phyloP scores from a whole-genome alignment of 2,888 invertebrate species.

The Hipparchia sbordonii region DNA sequence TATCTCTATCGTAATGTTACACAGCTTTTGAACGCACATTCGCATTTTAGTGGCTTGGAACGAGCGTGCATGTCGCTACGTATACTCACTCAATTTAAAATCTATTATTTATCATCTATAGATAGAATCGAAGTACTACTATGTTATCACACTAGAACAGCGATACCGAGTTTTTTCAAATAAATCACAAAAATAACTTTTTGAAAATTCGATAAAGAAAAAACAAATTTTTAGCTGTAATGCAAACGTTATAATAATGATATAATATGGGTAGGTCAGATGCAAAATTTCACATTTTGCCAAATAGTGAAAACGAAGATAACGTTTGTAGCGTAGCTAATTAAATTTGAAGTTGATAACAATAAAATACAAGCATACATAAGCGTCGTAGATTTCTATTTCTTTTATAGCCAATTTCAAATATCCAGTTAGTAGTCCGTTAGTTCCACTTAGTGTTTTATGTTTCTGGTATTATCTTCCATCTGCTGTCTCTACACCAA shows the following conservation, averaged over 20 bases:
- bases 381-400: constrained; percentile 30
- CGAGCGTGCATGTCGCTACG: neutral
- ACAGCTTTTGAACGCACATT: neutral
- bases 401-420: constrained; percentile 29
- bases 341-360: constrained; percentile 28
- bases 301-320: constrained; percentile 25
- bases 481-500: neutral
- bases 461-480: constrained; percentile 12
- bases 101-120: too few relatives aligned
- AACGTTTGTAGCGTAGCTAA: constrained; percentile 27
- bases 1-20: constrained; percentile 32
- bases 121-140: too few relatives aligned
- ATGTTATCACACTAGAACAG: too few relatives aligned
- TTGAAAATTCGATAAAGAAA: too few relatives aligned
- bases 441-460: constrained; percentile 29
- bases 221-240: too few relatives aligned
- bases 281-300: constrained; percentile 24
- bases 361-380: constrained; percentile 35
- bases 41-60: constrained; percentile 11
- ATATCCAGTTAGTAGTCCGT: constrained; percentile 32
- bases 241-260: too few relatives aligned
- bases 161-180: too few relatives aligned
- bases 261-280: neutral
- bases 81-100: neutral
- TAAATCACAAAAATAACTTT: too few relatives aligned